phyloP scores from a whole-genome alignment of 2,888 invertebrate species.

The Drosophila setosimentum region DNA sequence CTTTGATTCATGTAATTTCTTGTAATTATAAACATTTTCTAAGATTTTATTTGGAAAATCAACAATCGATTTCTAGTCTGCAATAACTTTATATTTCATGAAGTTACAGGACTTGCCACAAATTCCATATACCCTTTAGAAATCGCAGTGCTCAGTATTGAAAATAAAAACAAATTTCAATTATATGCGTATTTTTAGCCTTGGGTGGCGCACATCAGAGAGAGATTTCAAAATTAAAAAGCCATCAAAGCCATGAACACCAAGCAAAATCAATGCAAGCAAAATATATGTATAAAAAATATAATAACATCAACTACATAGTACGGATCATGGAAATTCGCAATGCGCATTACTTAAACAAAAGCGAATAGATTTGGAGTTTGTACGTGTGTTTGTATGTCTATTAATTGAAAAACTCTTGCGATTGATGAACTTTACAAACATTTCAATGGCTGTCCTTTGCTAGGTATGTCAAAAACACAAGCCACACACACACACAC shows the following conservation, averaged over 20 bases:
- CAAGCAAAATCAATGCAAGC: slow-evolving; percentile 7
- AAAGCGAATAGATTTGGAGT: slow-evolving; percentile 45
- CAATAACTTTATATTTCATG: background rate
- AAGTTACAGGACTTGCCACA: background rate
- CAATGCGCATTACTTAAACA: slow-evolving; percentile 56
- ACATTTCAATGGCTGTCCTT: slow-evolving; percentile 58
- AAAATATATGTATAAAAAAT: background rate
- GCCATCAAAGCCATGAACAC: slow-evolving; percentile 27
- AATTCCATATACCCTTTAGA: background rate
- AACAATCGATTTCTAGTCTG: background rate
- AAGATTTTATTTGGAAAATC: background rate
- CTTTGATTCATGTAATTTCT: background rate
- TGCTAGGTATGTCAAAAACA: slow-evolving; percentile 62
- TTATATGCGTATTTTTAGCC: slow-evolving; percentile 48
- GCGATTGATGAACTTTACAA: slow-evolving; percentile 59
- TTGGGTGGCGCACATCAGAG: slow-evolving; percentile 9
- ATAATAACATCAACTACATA: slow-evolving; percentile 6
- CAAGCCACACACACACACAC: slow-evolving; percentile 22
- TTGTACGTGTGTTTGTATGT: slow-evolving; percentile 16
- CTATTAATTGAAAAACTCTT: slow-evolving; percentile 64
- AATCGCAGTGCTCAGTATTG: background rate
- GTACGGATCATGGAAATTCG: slow-evolving; percentile 37
- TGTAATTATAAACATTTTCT: too few relatives aligned
- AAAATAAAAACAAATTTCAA: slow-evolving; percentile 33
- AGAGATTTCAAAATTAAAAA: slow-evolving; percentile 51